Evolutionary conservation across 2,113 vertebrate genomes (phyloP), one percentile per base, ranked within the genome.

Genomic region (Platysternon megacephalum): DNA sequence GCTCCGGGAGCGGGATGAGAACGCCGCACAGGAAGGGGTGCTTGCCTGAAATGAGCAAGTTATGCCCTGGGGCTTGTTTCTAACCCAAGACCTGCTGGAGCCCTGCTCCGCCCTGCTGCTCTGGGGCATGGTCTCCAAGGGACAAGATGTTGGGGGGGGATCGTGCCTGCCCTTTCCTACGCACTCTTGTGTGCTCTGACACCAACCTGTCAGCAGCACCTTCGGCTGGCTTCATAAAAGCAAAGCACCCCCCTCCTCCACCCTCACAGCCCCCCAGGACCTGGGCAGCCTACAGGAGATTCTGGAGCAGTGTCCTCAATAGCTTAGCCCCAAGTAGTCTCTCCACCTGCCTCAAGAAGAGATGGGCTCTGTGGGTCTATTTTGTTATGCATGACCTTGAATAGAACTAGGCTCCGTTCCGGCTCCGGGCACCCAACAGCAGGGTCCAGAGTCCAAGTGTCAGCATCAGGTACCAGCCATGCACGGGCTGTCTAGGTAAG

Each of bases 161-260:
- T 44, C 1, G 2, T 55, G 28, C 65, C 39, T 2, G 2, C 24
- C 0, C 1, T 16, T 22, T 19, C 9, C 65, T 72, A 8, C 2
- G 19, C 8, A 17, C 17, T n/a, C 65, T 22, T 8, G 16, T 68
- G 32, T 19, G n/a, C 17, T 68, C 32, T n/a, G 61, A 68, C 61
- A 8, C 29, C 61, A n/a, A 32, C 12, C 32, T 8, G 19, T 35
- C 19, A 39, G 35, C n/a, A 22, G n/a, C 35, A 16, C 61, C n/a
- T 72, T 19, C 17, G 5, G 17, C 65, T 72, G 35, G 35, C 65
- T 72, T 72, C 19, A 22, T n/a, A 39, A 21, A 72, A 11, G n/a
- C 35, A 21, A 72, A 61, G 28, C 12, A 24, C 2, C 35, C 9
- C n/a, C 32, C 3, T 61, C 28, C 28, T 35, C 13, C 58, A 32